Conservation (phyloP, 2,113 vertebrate species). For the Progne subis region DNA sequence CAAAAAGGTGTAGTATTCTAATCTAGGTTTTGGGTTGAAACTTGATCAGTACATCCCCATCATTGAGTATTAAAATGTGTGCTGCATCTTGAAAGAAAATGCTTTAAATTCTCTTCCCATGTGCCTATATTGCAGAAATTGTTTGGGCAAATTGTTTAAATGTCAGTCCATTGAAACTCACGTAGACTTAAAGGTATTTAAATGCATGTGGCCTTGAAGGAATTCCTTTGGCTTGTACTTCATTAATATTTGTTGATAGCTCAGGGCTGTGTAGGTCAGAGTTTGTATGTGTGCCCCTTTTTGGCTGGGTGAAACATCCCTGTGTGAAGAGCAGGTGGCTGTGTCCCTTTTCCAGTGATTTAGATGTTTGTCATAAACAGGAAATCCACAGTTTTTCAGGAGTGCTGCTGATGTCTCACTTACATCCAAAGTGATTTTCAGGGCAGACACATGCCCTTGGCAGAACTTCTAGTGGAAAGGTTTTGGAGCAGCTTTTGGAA, state of each 20-base stretch:
- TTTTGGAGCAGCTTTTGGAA: not conserved
- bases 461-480: not conserved
- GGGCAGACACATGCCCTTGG: rapidly evolving
- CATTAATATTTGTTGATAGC: not conserved
- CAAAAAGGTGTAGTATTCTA: not conserved
- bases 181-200: not conserved
- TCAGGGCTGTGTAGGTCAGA: not conserved
- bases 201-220: not conserved
- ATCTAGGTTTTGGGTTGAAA: not conserved
- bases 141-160: not conserved
- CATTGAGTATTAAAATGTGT: not conserved
- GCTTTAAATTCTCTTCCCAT: not conserved
- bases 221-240: not conserved
- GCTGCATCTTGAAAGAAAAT: not conserved
- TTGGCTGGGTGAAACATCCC: not conserved
- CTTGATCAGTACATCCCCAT: not conserved
- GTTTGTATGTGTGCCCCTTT: not conserved
- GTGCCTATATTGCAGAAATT: not conserved
- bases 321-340: not conserved
- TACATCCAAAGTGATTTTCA: not conserved
- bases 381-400: not conserved
- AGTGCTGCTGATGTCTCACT: not conserved
- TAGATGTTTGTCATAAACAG: not conserved
- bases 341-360: not conserved
- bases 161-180: not conserved